Base-by-base conservation (phyloP, 1,140 invertebrate genomes). In the Drosophila sturtevanti region DNA sequence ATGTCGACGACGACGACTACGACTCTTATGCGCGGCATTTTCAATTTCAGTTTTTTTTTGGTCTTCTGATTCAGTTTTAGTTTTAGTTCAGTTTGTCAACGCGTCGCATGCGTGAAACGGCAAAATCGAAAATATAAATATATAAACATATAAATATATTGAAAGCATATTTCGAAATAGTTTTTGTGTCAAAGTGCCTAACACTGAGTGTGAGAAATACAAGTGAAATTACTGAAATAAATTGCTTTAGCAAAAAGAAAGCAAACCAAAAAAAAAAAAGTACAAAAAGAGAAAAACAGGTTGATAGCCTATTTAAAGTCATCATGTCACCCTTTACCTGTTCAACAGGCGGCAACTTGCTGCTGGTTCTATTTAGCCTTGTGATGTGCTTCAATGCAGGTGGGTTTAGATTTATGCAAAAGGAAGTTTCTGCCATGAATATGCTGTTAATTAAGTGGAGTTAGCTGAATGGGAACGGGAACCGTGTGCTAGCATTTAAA, bases 41-140 rank as follows among this genome's bases (percentile, higher is more conserved):
- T 67, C 72, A 72, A 63, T 37, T 77, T 76, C 58, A 68, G 73
- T 68, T 74, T 56, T 55, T 72, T 54, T 56, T 55, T 72, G 38
- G 48, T 64, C 56, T 65, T 63, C 66, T 52, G 35, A 54, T 71
- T 71, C 21, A 14, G 35, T 59, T 71, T 71, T 14, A 14, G 58
- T 63, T 86, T 86, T 71, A 86, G 75, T 86, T 82, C 68, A 79
- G 76, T 79, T 89, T 87, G 84, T 68, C 84, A 87, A 89, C 82
- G 79, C 75, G 82, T 87, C 82, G 84, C 82, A 87, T 87, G 82
- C 68, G 84, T 77, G 70, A 54, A 51, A 48, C 73, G 60, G 54
- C 41, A 55, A 48, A 22, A 35, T 61, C 63, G 22, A n/a, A 12
- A 62, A 24, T 16, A 9, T 34, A 14, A 10, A 12, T 18, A 9